Percentiles rank a stretch among this genome's conserved stretches.
Conservation (phyloP, 1,140 invertebrate genomes). For the Theocolax elegans region DNA sequence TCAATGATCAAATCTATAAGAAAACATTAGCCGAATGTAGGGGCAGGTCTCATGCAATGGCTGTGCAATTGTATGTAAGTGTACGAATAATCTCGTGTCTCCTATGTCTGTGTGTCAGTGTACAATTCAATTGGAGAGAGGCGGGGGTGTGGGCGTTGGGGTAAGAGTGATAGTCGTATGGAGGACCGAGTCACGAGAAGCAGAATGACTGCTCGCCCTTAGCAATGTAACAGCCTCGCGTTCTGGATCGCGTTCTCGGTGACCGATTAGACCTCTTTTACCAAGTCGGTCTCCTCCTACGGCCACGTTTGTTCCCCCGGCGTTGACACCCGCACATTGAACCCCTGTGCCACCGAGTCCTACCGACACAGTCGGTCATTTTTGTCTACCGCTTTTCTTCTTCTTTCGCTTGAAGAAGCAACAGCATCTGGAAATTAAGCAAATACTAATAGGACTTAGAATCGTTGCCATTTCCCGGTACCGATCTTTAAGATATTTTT, state of each 20-base stretch:
- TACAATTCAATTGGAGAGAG: slow-evolving; percentile 54
- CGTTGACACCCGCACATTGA: slow-evolving; percentile 62
- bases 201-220: slow-evolving; percentile 75
- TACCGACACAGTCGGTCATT: slow-evolving; percentile 75
- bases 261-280: slow-evolving; percentile 35
- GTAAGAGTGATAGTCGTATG: slow-evolving; percentile 63
- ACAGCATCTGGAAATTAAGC: slow-evolving; percentile 86
- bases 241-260: slow-evolving; percentile 65
- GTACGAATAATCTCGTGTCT: background rate
- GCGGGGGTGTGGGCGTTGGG: slow-evolving; percentile 58
- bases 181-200: slow-evolving; percentile 75
- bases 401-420: slow-evolving; percentile 97
- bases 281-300: slow-evolving; percentile 38
- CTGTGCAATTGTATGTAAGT: background rate
- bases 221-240: slow-evolving; percentile 76
- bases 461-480: slow-evolving; percentile 51
- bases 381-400: slow-evolving; percentile 88
- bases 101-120: too few species aligned
- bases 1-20: too few species aligned
- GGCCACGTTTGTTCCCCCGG: slow-evolving; percentile 48
- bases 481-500: background rate
- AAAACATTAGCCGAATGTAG: too few species aligned
- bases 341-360: slow-evolving; percentile 61
- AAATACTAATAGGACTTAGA: slow-evolving; percentile 68
- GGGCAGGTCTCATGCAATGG: background rate